Conservation (phyloP, 1,140 invertebrate species). For the Scaptomyza graminum region DNA sequence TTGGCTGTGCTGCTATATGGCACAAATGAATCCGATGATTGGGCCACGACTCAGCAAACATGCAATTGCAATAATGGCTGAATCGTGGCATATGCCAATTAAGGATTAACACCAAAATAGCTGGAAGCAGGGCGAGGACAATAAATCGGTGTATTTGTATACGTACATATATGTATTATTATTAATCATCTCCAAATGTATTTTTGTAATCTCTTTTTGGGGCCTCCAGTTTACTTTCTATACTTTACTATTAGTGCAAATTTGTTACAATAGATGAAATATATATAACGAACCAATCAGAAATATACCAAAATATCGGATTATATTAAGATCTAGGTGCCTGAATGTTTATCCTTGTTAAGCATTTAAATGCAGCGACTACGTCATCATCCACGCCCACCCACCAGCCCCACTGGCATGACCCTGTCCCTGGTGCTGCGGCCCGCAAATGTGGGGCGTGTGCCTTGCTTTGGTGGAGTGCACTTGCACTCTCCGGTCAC, state of each 20-base stretch:
- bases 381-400: conserved; percentile 31
- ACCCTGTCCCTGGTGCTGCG: conserved; percentile 13
- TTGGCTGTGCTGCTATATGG: conserved; percentile 96
- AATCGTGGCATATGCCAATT: conserved; percentile 89
- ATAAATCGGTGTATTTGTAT: conserved; percentile 5
- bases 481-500: conserved; percentile 32
- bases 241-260: conserved; percentile 16
- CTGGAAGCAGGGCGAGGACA: not conserved
- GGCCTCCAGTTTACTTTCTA: not conserved
- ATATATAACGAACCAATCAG: conserved; percentile 6
- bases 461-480: not conserved
- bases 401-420: conserved; percentile 21
- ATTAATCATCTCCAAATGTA: conserved; percentile 20
- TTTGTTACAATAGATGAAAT: conserved; percentile 32
- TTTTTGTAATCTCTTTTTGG: conserved; percentile 13
- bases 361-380: not conserved
- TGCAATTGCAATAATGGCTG: conserved; percentile 90
- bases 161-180: conserved; percentile 34
- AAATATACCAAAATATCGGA: not conserved
- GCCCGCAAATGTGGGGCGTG: conserved; percentile 6
- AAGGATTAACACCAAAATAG: conserved; percentile 45
- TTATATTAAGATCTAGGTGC: no score
- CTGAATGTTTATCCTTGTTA: not conserved
- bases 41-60: conserved; percentile 91
- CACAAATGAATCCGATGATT: conserved; percentile 96